Conservation (phyloP, 2,888 invertebrate genomes). For the Drosophila kuntzei region DNA sequence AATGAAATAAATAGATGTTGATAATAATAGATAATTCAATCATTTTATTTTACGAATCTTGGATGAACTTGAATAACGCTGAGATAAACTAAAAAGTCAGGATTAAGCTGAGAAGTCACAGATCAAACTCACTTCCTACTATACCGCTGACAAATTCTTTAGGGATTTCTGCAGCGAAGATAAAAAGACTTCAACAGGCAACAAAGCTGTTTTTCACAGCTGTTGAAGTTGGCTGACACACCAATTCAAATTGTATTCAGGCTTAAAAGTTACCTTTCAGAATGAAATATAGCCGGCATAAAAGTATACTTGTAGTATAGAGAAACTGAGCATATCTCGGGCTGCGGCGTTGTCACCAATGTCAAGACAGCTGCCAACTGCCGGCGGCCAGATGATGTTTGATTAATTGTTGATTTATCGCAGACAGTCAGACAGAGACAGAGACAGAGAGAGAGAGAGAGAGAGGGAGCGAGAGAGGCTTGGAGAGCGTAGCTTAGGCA, state of each 20-base stretch:
- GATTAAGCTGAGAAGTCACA: not conserved
- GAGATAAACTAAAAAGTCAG: not conserved
- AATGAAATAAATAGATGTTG: too few relatives aligned
- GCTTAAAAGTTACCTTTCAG: conserved; percentile 24
- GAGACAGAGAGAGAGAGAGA: not conserved
- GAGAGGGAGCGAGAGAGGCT: too few relatives aligned
- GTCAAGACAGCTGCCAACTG: conserved; percentile 52
- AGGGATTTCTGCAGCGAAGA: not conserved
- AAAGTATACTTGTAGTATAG: conserved; percentile 1
- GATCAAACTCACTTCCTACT: not conserved
- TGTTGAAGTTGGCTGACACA: conserved; percentile 7
- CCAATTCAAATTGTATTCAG: conserved; percentile 18
- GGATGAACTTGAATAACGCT: too few relatives aligned
- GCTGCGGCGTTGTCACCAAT: conserved; percentile 43
- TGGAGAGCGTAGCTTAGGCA: conserved; percentile 41
- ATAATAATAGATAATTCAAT: too few relatives aligned
- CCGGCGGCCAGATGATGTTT: conserved; percentile 71
- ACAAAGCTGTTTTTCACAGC: conserved; percentile 18
- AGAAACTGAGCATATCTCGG: conserved; percentile 4
- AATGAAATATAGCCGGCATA: conserved; percentile 45
- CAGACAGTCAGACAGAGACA: conserved; percentile 44
- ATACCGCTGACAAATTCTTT: not conserved
- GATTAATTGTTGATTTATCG: conserved; percentile 84
- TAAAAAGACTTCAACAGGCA: not conserved
- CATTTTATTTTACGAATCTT: too few relatives aligned